Percentiles rank a stretch among this genome's conserved stretches.
Evolutionary conservation across 2,888 invertebrate species (phyloP).

Genomic region (Cheilosia pagana): DNA sequence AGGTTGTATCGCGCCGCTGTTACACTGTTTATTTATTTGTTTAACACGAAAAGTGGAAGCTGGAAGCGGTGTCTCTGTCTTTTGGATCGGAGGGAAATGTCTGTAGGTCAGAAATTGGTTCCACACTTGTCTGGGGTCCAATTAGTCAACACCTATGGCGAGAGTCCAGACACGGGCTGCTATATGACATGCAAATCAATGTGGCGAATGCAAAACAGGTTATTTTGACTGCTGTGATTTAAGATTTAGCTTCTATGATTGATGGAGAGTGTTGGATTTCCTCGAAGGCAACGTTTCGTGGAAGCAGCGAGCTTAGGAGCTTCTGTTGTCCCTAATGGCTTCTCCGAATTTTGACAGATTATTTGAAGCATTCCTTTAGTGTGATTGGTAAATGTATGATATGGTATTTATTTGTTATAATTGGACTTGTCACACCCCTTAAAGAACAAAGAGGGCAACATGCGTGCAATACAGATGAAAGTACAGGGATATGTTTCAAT

Average conservation of each 20-base stretch:
- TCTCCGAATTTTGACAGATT: neutral
- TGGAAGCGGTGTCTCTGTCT: slow-evolving; percentile 52
- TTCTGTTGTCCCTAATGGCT: slow-evolving; percentile 18
- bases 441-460: too few species aligned
- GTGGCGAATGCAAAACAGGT: slow-evolving; percentile 6
- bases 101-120: slow-evolving; percentile 62
- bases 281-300: neutral
- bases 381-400: too few species aligned
- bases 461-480: too few species aligned
- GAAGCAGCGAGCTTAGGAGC: neutral
- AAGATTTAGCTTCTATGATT: slow-evolving; percentile 4
- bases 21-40: slow-evolving; percentile 65
- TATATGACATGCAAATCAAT: slow-evolving; percentile 26
- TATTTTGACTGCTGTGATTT: slow-evolving; percentile 19
- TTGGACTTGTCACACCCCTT: too few species aligned
- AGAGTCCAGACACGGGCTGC: slow-evolving; percentile 1
- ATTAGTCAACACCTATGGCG: slow-evolving; percentile 43
- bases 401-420: too few species aligned
- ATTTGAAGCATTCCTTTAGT: neutral
- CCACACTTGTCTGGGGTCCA: slow-evolving; percentile 48
- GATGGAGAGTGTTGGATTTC: slow-evolving; percentile 4
- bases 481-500: too few species aligned
- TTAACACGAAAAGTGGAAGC: slow-evolving; percentile 69
- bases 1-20: slow-evolving; percentile 65
- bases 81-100: slow-evolving; percentile 17